Conservation (phyloP, 2,888 invertebrate genomes). For the Sclerodermus sp. region DNA sequence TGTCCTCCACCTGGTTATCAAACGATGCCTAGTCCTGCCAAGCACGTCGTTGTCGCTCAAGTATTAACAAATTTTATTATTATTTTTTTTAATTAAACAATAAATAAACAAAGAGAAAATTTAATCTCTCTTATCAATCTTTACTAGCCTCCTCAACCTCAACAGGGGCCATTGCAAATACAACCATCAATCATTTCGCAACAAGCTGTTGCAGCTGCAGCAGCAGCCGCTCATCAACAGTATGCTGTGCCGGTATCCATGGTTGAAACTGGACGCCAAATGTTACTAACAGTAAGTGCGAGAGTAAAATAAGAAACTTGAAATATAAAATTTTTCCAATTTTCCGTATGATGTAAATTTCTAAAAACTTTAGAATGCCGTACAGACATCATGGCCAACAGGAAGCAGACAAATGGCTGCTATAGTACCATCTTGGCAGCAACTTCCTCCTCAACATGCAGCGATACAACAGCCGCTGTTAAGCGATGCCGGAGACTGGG, state of each 20-base stretch:
- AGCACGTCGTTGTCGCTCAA: conserved; percentile 69
- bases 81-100: too few species aligned
- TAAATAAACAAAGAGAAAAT: neutral
- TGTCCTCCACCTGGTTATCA: conserved; percentile 86
- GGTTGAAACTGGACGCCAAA: conserved; percentile 83
- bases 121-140: conserved; percentile 1
- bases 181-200: conserved; percentile 79
- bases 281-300: conserved; percentile 68
- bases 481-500: conserved; percentile 69
- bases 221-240: conserved; percentile 78
- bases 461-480: conserved; percentile 66
- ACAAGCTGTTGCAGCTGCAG: conserved; percentile 65
- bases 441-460: conserved; percentile 68
- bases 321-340: neutral
- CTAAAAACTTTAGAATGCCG: conserved; percentile 61
- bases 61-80: too few species aligned
- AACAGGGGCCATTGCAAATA: conserved; percentile 72
- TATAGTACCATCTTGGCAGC: conserved; percentile 83
- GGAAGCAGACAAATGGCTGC: conserved; percentile 74
- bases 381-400: conserved; percentile 71
- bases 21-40: conserved; percentile 72
- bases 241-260: conserved; percentile 85
- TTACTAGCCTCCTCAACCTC: conserved; percentile 61
- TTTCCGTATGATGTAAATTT: neutral
- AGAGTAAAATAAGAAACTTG: too few species aligned